Percentiles rank a stretch among this genome's conserved stretches.
Evolutionary conservation across 2,888 invertebrate genomes (phyloP).

Genomic region (Strigamia transsilvanica): DNA sequence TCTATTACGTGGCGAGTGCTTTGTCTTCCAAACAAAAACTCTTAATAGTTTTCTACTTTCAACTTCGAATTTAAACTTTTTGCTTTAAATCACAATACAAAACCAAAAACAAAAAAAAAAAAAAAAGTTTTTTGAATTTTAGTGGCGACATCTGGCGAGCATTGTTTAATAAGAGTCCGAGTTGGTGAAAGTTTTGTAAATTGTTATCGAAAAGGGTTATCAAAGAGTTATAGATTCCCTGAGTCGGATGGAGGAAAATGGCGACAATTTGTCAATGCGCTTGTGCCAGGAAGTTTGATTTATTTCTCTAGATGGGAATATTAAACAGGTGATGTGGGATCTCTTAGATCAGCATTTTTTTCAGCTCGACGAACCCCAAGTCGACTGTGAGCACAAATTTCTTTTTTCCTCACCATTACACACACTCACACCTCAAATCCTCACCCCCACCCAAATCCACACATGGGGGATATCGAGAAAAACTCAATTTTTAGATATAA

Average conservation of each 20-base stretch:
- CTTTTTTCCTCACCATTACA: slow-evolving; percentile 41
- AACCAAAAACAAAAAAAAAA: too few relatives aligned
- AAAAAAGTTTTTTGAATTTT: too few relatives aligned
- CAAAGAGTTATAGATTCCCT: slow-evolving; percentile 6
- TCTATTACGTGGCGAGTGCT: too few relatives aligned
- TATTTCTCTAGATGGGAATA: slow-evolving; percentile 22
- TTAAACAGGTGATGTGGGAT: slow-evolving; percentile 44
- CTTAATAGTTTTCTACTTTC: too few relatives aligned
- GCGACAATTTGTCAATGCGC: slow-evolving; percentile 37
- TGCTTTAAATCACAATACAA: too few relatives aligned
- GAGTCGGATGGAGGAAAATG: background rate
- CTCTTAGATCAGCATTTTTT: slow-evolving; percentile 44
- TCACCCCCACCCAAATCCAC: background rate
- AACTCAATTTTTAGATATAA: background rate
- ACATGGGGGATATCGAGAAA: background rate
- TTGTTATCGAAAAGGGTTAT: background rate
- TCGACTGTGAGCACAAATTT: slow-evolving; percentile 42
- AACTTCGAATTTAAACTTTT: too few relatives aligned
- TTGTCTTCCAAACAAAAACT: too few relatives aligned
- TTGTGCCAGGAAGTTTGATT: slow-evolving; percentile 29
- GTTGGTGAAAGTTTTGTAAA: too few relatives aligned
- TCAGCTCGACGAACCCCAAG: slow-evolving; percentile 27
- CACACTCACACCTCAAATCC: slow-evolving; percentile 44
- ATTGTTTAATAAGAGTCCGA: too few relatives aligned
- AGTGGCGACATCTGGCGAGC: background rate